A percentile compares a stretch with the other conserved stretches of the same genome.
These are phyloP conservation scores for Salticus scenicus DNA, from an alignment of 2,888 invertebrate species.

Conservation along the genomic window DNA sequence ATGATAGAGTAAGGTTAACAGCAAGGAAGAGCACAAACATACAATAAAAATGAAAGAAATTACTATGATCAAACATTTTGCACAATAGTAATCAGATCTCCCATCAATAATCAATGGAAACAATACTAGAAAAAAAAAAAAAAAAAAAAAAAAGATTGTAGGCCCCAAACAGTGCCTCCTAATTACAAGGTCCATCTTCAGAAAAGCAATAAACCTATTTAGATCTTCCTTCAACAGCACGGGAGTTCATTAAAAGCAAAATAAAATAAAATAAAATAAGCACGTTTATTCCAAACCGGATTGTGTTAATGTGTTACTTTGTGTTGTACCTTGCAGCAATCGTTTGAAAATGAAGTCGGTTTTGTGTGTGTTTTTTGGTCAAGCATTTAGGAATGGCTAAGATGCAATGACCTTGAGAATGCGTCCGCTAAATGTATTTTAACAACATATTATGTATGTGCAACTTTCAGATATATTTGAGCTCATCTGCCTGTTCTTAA, in stretches of 20 bases:
- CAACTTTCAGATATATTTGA: too few species aligned
- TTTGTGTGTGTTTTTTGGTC: too few species aligned
- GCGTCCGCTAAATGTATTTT: too few species aligned
- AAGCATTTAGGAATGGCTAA: too few species aligned
- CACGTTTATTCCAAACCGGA: neutral
- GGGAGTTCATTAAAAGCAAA: neutral
- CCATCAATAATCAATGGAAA: neutral
- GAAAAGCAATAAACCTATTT: neutral
- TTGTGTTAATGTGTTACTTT: conserved; percentile 5
- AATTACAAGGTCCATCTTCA: neutral
- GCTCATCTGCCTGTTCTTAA: too few species aligned
- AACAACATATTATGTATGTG: too few species aligned
- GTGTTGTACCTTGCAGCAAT: neutral
- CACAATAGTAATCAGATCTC: neutral
- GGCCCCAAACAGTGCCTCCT: neutral
- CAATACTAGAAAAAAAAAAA: too few species aligned
- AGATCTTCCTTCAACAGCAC: neutral
- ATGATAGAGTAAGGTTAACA: too few species aligned
- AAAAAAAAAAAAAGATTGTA: neutral
- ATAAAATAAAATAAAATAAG: conserved; percentile 6
- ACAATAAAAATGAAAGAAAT: too few species aligned
- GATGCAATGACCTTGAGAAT: too few species aligned
- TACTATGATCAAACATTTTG: too few species aligned
- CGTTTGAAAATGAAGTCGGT: neutral
- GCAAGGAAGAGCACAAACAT: too few species aligned